A percentile compares a stretch with the other conserved stretches of the same genome.
These are phyloP conservation scores for Drosophila seclusa DNA, from an alignment of 2,888 invertebrate species.

Conservation along the genomic window DNA sequence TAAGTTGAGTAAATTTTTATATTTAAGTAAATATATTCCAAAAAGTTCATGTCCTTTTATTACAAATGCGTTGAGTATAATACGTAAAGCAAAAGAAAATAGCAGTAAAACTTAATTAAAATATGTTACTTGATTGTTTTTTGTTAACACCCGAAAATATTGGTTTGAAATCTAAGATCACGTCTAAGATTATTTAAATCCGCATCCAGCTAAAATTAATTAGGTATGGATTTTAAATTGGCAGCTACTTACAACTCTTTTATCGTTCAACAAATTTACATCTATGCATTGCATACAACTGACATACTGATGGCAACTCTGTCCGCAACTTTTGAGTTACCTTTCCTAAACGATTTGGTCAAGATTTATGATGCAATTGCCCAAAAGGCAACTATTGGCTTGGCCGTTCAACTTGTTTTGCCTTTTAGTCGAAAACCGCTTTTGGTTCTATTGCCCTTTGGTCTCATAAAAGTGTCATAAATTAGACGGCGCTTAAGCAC, in stretches of 20 bases:
- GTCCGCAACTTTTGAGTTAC: constrained; percentile 27
- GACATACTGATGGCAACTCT: constrained; percentile 22
- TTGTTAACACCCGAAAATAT: background rate
- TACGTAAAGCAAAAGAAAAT: background rate
- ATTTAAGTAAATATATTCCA: background rate
- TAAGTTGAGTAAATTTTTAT: background rate
- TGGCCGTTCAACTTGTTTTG: constrained; percentile 48
- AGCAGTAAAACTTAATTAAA: background rate
- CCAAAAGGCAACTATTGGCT: constrained; percentile 52
- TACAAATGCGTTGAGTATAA: background rate
- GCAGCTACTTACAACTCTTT: background rate
- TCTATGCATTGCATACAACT: background rate
- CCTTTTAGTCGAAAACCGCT: constrained; percentile 59
- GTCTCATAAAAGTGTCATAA: constrained; percentile 82
- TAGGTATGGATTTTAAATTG: background rate
- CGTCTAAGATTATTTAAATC: background rate
- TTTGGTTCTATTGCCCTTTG: constrained; percentile 70
- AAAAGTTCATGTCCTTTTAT: background rate
- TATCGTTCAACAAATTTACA: background rate
- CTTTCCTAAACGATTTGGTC: constrained; percentile 52
- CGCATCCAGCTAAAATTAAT: background rate
- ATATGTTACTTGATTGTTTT: background rate
- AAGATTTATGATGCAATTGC: constrained; percentile 82
- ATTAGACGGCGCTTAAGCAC: constrained; percentile 81
- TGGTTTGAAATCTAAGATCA: background rate